phyloP scores from a whole-genome alignment of 2,888 invertebrate genomes.

The Phragmatobia fuliginosa region DNA sequence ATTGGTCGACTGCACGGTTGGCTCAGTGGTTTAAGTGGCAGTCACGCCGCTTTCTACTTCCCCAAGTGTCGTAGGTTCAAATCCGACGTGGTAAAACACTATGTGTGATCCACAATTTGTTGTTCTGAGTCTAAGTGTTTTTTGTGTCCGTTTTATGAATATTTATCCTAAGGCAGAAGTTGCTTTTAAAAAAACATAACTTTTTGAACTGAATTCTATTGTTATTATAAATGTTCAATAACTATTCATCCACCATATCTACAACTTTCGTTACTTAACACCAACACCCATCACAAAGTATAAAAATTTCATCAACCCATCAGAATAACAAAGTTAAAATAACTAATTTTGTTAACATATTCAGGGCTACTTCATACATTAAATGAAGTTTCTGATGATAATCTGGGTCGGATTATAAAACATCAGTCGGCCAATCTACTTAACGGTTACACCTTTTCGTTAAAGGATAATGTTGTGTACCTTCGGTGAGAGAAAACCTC shows the following conservation, averaged over 20 bases:
- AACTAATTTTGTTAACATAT: constrained; percentile 49
- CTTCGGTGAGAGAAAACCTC: constrained; percentile 5
- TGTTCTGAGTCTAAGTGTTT: too few relatives aligned
- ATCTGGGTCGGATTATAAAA: constrained; percentile 56
- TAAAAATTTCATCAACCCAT: constrained; percentile 25
- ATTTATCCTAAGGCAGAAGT: too few relatives aligned
- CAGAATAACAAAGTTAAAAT: constrained; percentile 43
- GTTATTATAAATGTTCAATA: background rate
- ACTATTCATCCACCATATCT: background rate
- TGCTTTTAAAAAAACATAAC: too few relatives aligned
- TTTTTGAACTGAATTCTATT: too few relatives aligned
- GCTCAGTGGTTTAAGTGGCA: too few relatives aligned
- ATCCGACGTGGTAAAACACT: too few relatives aligned
- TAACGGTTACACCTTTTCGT: constrained; percentile 54
- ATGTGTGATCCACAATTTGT: too few relatives aligned
- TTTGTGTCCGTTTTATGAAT: too few relatives aligned
- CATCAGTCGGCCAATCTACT: constrained; percentile 50
- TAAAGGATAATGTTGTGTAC: constrained; percentile 32
- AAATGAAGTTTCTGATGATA: constrained; percentile 46
- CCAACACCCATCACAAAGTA: constrained; percentile 6
- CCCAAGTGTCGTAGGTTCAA: too few relatives aligned
- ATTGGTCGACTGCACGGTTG: too few relatives aligned
- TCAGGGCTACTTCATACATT: constrained; percentile 37
- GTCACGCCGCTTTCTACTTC: too few relatives aligned
- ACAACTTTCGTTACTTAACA: background rate